phyloP scores from a whole-genome alignment of 2,888 invertebrate genomes.

The Didymodactylos carnosus region DNA sequence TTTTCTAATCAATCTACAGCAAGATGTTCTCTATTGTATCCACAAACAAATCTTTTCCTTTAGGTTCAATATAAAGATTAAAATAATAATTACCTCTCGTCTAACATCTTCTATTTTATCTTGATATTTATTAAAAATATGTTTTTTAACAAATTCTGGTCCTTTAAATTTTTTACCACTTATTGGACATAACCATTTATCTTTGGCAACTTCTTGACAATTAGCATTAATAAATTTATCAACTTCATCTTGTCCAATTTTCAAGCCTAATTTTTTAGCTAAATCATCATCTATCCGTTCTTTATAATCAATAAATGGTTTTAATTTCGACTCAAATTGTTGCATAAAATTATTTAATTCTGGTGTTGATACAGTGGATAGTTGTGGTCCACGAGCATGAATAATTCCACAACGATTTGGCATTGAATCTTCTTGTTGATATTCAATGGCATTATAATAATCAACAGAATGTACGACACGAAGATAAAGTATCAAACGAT shows the following conservation, averaged over 20 bases:
- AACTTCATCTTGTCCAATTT: constrained; percentile 42
- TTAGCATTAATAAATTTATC: constrained; percentile 87
- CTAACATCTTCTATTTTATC: constrained; percentile 92
- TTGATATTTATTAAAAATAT: constrained; percentile 84
- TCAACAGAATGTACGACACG: constrained; percentile 93
- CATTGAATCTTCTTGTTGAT: constrained; percentile 98
- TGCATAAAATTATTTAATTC: constrained; percentile 7
- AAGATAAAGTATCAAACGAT: constrained; percentile 68
- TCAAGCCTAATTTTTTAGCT: constrained; percentile 13
- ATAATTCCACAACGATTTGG: constrained; percentile 94
- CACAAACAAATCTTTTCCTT: too few relatives aligned
- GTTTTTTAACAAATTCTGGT: constrained; percentile 85
- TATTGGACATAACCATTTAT: constrained; percentile 93
- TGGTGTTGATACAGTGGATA: constrained; percentile 27
- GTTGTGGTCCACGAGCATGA: constrained; percentile 50
- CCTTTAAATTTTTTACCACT: constrained; percentile 97
- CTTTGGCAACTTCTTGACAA: constrained; percentile 75
- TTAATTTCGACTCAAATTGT: constrained; percentile 2
- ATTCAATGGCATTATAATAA: constrained; percentile 95
- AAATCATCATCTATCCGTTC: constrained; percentile 6
- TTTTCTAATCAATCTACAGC: too few relatives aligned
- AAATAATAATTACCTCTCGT: constrained; percentile 51
- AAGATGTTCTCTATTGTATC: too few relatives aligned
- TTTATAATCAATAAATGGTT: constrained; percentile 6
- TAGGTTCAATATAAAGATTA: too few relatives aligned